Percentiles rank a stretch among this genome's conserved stretches.
These are phyloP conservation scores for honey bee (Apis mellifera) DNA, from an alignment of 1,140 invertebrate genomes.

Conservation along the genomic window DNA sequence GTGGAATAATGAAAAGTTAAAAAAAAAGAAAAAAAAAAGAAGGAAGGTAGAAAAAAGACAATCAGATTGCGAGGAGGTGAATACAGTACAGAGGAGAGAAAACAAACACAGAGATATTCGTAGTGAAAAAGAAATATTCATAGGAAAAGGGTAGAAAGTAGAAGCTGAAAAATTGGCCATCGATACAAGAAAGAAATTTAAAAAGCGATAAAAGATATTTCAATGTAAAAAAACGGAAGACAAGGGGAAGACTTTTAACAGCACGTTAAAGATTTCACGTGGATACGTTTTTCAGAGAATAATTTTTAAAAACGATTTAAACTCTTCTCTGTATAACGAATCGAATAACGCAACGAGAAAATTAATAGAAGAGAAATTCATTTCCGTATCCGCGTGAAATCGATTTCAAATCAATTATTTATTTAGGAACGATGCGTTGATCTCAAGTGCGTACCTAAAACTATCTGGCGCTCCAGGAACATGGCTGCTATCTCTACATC, in stretches of 20 bases:
- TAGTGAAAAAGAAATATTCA: neutral
- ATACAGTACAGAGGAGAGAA: slow-evolving; percentile 15
- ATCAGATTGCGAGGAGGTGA: slow-evolving; percentile 9
- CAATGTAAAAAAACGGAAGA: slow-evolving; percentile 39
- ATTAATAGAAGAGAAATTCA: no score
- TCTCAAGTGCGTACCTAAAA: slow-evolving; percentile 80
- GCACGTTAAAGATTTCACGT: slow-evolving; percentile 62
- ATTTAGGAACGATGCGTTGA: slow-evolving; percentile 77
- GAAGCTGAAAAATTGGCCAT: neutral
- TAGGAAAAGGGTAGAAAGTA: neutral
- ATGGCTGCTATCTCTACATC: slow-evolving; percentile 80
- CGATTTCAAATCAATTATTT: slow-evolving; percentile 59
- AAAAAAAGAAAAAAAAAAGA: no score
- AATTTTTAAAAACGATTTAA: no score
- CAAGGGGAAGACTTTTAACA: slow-evolving; percentile 52
- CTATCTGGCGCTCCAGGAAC: slow-evolving; percentile 79
- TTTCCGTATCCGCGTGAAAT: slow-evolving; percentile 58
- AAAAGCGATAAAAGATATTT: slow-evolving; percentile 30
- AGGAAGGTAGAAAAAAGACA: neutral
- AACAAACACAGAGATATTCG: neutral
- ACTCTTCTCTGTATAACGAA: neutral
- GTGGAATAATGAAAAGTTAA: neutral
- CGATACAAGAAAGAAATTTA: slow-evolving; percentile 21
- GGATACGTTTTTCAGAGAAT: slow-evolving; percentile 46
- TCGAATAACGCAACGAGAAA: neutral